phyloP scores from a whole-genome alignment of 2,888 invertebrate genomes.

The Tenthredo scrophulariae region DNA sequence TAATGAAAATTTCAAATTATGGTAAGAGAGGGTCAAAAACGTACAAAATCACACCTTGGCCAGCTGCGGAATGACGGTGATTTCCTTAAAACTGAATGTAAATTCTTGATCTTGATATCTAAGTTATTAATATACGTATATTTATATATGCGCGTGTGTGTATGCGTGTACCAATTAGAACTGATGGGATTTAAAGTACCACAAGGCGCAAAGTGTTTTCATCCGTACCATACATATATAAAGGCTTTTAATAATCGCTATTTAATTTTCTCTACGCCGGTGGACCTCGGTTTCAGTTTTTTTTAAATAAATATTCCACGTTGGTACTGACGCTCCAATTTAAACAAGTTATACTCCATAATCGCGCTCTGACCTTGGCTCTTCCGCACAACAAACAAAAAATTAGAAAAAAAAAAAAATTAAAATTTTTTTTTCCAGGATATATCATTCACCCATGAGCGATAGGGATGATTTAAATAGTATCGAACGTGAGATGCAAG shows the following conservation, averaged over 20 bases:
- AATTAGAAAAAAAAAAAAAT: neutral
- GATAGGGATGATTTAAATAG: neutral
- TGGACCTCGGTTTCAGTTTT: neutral
- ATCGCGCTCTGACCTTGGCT: neutral
- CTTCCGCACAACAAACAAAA: neutral
- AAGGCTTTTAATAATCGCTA: slow-evolving; percentile 38
- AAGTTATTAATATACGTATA: neutral
- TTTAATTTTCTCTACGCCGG: slow-evolving; percentile 37
- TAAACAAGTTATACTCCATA: neutral
- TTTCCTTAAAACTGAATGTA: slow-evolving; percentile 26
- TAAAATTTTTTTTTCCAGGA: neutral
- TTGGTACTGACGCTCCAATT: slow-evolving; percentile 9
- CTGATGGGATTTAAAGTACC: slow-evolving; percentile 48
- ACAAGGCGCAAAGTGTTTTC: slow-evolving; percentile 10
- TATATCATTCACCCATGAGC: neutral
- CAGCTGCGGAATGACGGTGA: neutral
- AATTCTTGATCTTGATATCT: slow-evolving; percentile 32
- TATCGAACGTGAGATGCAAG: slow-evolving; percentile 2
- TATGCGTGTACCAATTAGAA: slow-evolving; percentile 31
- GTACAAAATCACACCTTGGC: slow-evolving; percentile 36
- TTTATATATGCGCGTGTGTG: neutral
- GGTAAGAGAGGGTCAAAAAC: neutral
- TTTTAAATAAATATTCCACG: slow-evolving; percentile 24
- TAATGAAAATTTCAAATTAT: neutral
- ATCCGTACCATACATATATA: neutral